Percentiles rank a stretch among this genome's conserved stretches.
Evolutionary conservation across 2,113 vertebrate genomes (phyloP).

Genomic region (Acanthisitta chloris): DNA sequence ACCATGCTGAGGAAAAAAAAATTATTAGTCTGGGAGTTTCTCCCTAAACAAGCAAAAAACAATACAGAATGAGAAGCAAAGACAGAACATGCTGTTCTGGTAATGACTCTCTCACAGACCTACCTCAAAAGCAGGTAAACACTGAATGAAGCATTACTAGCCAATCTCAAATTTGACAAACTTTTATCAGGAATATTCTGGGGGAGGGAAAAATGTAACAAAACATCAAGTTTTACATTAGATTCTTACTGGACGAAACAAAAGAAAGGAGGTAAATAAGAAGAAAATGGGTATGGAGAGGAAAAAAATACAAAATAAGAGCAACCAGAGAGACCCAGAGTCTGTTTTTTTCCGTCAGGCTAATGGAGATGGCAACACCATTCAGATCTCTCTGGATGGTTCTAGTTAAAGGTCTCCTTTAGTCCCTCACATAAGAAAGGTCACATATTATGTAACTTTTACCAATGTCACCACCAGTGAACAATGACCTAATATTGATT

Average conservation of each 20-base stretch:
- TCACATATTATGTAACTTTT: slow-evolving; percentile 14
- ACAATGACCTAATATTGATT: neutral
- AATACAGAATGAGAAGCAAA: neutral
- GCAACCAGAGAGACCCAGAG: neutral
- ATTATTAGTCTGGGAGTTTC: neutral
- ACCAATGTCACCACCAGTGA: neutral
- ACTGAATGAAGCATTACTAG: neutral
- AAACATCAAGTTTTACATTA: neutral
- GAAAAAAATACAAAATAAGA: neutral
- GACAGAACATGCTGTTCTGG: neutral
- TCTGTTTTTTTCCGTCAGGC: neutral
- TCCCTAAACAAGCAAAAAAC: neutral
- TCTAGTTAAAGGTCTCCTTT: neutral
- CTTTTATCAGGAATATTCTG: neutral
- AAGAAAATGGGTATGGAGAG: neutral
- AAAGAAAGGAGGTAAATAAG: neutral
- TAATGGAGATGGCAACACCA: neutral
- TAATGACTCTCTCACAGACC: neutral
- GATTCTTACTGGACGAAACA: neutral
- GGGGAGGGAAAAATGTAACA: neutral
- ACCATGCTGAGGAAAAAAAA: neutral
- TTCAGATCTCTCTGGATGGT: neutral
- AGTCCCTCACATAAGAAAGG: neutral
- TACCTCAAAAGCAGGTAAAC: neutral
- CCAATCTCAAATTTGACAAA: neutral